phyloP scores from a whole-genome alignment of 2,113 vertebrate species.

The Macaca nemestrina region DNA sequence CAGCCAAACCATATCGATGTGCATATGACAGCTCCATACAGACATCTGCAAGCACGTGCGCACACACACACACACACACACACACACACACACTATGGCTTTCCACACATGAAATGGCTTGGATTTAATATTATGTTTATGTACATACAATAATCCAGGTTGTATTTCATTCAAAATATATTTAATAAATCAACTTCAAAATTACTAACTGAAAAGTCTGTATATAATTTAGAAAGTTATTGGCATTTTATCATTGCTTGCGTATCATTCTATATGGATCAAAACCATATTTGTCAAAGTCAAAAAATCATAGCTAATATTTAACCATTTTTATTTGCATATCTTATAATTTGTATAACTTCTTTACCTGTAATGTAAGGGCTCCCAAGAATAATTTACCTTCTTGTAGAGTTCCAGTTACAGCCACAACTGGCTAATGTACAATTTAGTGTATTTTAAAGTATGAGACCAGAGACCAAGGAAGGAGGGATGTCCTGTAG shows the following conservation, averaged over 20 bases:
- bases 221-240: neutral
- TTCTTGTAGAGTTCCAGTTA: fast-evolving
- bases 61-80: fast-evolving
- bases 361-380: neutral
- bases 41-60: fast-evolving
- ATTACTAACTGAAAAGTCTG: neutral
- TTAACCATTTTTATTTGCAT: neutral
- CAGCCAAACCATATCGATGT: no score
- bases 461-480: no score
- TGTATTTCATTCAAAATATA: neutral
- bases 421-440: neutral
- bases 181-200: neutral
- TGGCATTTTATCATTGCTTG: neutral
- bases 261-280: neutral
- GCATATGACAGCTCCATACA: neutral
- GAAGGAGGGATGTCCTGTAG: no score
- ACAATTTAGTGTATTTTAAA: no score
- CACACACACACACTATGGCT: fast-evolving
- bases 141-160: neutral
- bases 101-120: fast-evolving
- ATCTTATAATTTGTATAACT: no score
- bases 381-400: neutral
- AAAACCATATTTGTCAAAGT: neutral
- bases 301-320: neutral
- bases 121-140: neutral